phyloP scores from a whole-genome alignment of 2,888 invertebrate genomes.

The Scaptomyza flava region DNA sequence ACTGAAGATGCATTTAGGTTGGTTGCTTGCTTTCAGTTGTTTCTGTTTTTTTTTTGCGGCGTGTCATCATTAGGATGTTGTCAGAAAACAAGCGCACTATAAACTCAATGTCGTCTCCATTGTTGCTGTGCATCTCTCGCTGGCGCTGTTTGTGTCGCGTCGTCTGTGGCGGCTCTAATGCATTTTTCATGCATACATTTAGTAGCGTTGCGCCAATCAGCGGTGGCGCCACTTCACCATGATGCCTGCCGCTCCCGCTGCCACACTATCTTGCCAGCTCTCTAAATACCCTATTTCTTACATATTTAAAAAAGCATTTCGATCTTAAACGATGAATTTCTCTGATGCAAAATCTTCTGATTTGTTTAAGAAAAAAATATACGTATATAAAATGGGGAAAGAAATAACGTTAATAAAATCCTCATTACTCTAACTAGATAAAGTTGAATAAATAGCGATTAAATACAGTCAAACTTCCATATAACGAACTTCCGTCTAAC shows the following conservation, averaged over 20 bases:
- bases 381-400: too few species aligned
- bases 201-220: slow-evolving; percentile 64
- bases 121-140: slow-evolving; percentile 15
- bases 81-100: slow-evolving; percentile 58
- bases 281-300: slow-evolving; percentile 20
- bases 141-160: neutral
- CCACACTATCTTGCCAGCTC: slow-evolving; percentile 1
- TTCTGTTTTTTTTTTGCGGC: slow-evolving; percentile 52
- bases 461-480: too few species aligned
- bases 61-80: slow-evolving; percentile 71
- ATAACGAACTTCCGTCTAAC: too few species aligned
- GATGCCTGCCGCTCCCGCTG: slow-evolving; percentile 2
- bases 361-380: too few species aligned
- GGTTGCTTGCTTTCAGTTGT: neutral
- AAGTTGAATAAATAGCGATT: too few species aligned
- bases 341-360: too few species aligned
- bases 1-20: neutral
- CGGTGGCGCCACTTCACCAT: slow-evolving; percentile 33
- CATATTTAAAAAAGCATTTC: neutral
- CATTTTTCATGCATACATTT: slow-evolving; percentile 75
- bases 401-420: too few species aligned
- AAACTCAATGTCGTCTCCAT: slow-evolving; percentile 38
- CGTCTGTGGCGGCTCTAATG: slow-evolving; percentile 57
- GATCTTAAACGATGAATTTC: neutral
- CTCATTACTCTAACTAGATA: too few species aligned